Base-by-base conservation (phyloP, 1,140 invertebrate genomes). In the Cephus cinctus region DNA sequence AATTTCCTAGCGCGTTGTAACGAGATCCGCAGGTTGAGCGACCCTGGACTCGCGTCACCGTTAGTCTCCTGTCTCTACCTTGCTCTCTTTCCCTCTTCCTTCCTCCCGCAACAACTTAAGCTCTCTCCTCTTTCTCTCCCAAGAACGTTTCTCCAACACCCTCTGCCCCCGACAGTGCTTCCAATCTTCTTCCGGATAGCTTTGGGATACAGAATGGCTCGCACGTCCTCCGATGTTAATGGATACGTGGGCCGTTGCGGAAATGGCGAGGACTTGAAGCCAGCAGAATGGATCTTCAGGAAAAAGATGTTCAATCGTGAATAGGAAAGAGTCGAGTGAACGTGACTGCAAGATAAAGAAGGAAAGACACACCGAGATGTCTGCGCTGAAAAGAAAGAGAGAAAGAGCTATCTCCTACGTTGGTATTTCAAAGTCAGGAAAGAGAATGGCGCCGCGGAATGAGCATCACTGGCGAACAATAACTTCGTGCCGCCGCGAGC, bases 401-500 rank as follows among this genome's bases (percentile, higher is more conserved):
- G n/a, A n/a, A n/a, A n/a, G n/a, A n/a, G n/a, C n/a, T n/a, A n/a
- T n/a, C n/a, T n/a, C n/a, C n/a, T n/a, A n/a, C n/a, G n/a, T n/a
- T n/a, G n/a, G n/a, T n/a, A n/a, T n/a, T n/a, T n/a, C n/a, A n/a
- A n/a, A n/a, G 25, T 27, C 25, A 9, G 14, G 11, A 3, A n/a
- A 20, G 4, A 9, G 39, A n/a, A n/a, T 4, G 52, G 45, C 54
- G 41, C 56, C 56, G 3, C 31, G 21, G n/a, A 27, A 43, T 58
- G 56, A 58, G 46, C 15, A 27, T 15, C 52, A 59, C 69, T 71
- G 68, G 59, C 61, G 65, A 75, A 74, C 73, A 74, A 75, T 75
- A 75, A 75, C 70, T 72, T 69, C 63, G 70, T 65, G 56, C 71
- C 66, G 65, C 67, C 56, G 61, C 61, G 67, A 72, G 65, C 65